phyloP scores from a whole-genome alignment of 2,113 vertebrate genomes.

The Nesoenas mayeri region DNA sequence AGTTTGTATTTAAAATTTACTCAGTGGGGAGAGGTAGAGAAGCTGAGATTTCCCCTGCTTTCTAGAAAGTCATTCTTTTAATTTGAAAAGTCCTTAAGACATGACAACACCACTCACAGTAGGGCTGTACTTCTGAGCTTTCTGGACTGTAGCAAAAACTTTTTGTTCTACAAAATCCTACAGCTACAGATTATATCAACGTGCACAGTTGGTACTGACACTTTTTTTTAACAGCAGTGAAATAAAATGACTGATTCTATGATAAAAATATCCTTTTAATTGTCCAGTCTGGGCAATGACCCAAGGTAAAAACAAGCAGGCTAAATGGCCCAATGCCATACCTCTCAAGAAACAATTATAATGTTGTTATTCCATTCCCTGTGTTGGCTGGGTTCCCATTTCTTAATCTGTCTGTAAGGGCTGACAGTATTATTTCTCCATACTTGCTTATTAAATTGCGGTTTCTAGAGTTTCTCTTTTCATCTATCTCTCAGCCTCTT shows the following conservation, averaged over 20 bases:
- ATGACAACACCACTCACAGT: neutral
- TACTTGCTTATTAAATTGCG: constrained; percentile 44
- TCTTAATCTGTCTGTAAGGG: constrained; percentile 58
- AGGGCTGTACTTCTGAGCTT: neutral
- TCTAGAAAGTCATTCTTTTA: neutral
- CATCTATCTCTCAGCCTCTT: neutral
- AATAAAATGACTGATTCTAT: constrained; percentile 52
- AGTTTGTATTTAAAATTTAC: neutral
- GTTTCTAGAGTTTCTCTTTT: constrained; percentile 31
- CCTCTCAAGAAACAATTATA: constrained; percentile 68
- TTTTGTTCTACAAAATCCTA: constrained; percentile 34
- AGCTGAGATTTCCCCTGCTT: neutral
- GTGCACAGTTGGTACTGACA: constrained; percentile 31
- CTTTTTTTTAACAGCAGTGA: constrained; percentile 49
- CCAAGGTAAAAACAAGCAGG: constrained; percentile 70
- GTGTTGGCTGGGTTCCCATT: constrained; percentile 63
- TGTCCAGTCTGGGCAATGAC: constrained; percentile 68
- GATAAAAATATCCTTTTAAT: constrained; percentile 72
- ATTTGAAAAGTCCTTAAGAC: neutral
- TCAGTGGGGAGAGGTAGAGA: neutral
- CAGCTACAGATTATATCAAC: constrained; percentile 37
- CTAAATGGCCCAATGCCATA: constrained; percentile 67
- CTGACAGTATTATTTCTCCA: constrained; percentile 53
- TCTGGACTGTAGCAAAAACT: neutral
- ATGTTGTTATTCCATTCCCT: constrained; percentile 51